A percentile compares a stretch with the other conserved stretches of the same genome.
These are phyloP conservation scores for Drosophila mettleri DNA, from an alignment of 2,888 invertebrate genomes.

Conservation along the genomic window DNA sequence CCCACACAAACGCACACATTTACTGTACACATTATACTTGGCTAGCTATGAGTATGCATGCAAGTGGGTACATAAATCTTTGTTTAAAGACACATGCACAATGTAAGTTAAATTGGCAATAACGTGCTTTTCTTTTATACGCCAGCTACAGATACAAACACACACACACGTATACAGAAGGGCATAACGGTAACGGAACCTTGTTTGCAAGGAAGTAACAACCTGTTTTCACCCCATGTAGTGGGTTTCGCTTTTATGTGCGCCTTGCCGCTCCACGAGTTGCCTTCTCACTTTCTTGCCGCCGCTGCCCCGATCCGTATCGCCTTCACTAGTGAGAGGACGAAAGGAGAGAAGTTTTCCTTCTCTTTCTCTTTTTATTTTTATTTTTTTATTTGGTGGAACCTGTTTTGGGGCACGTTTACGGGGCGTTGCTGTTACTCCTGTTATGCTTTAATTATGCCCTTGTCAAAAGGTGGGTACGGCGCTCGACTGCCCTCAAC, in stretches of 20 bases:
- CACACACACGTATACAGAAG: slow-evolving; percentile 50
- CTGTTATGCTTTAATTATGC: slow-evolving; percentile 80
- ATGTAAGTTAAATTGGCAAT: slow-evolving; percentile 79
- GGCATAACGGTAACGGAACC: slow-evolving; percentile 81
- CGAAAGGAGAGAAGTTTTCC: neutral
- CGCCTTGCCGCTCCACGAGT: slow-evolving; percentile 28
- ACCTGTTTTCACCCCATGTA: slow-evolving; percentile 79
- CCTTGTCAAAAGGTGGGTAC: slow-evolving; percentile 76
- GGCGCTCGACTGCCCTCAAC: slow-evolving; percentile 36
- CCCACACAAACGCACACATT: slow-evolving; percentile 17
- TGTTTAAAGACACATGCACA: slow-evolving; percentile 79
- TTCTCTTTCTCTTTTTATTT: neutral
- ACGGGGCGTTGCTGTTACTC: slow-evolving; percentile 59
- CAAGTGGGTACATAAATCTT: slow-evolving; percentile 80
- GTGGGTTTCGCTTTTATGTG: slow-evolving; percentile 71
- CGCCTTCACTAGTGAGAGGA: slow-evolving; percentile 28
- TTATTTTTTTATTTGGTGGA: slow-evolving; percentile 12
- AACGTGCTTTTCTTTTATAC: slow-evolving; percentile 80
- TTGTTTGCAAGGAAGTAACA: slow-evolving; percentile 80
- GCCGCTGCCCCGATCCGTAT: slow-evolving; percentile 36
- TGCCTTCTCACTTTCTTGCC: slow-evolving; percentile 8
- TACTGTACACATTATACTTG: slow-evolving; percentile 31
- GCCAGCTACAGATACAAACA: slow-evolving; percentile 54
- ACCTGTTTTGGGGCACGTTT: slow-evolving; percentile 44
- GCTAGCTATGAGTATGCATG: slow-evolving; percentile 66